Evolutionary conservation across 2,888 invertebrate species (phyloP).

Genomic region (Eilema griseolum): DNA sequence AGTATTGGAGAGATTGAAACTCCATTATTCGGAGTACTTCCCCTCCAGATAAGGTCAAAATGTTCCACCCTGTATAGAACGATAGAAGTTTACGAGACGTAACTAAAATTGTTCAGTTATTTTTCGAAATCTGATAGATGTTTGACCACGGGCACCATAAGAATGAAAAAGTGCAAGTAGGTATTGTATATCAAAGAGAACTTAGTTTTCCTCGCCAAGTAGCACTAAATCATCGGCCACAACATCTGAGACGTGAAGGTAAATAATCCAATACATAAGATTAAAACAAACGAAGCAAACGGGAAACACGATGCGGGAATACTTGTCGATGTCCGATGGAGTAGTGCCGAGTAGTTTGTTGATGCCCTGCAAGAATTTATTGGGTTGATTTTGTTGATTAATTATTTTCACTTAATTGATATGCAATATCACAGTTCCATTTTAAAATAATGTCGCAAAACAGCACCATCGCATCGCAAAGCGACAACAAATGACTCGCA

Average conservation of each 20-base stretch:
- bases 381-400: slow-evolving; percentile 22
- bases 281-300: slow-evolving; percentile 99
- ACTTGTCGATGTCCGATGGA: slow-evolving; percentile 99
- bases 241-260: slow-evolving; percentile 98
- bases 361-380: slow-evolving; percentile 88
- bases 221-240: slow-evolving; percentile 97
- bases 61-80: slow-evolving; percentile 41
- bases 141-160: slow-evolving; percentile 52
- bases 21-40: too few species aligned
- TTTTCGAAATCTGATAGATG: slow-evolving; percentile 49
- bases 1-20: too few species aligned
- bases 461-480: slow-evolving; percentile 11
- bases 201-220: slow-evolving; percentile 89
- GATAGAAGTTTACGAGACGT: slow-evolving; percentile 48
- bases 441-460: slow-evolving; percentile 12
- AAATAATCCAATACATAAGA: slow-evolving; percentile 99
- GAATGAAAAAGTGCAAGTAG: slow-evolving; percentile 41
- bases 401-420: background rate
- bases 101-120: slow-evolving; percentile 48
- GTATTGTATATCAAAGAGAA: slow-evolving; percentile 22
- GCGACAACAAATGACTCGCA: slow-evolving; percentile 11
- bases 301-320: slow-evolving; percentile 99
- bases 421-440: too few species aligned
- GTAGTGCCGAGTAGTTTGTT: slow-evolving; percentile 97
- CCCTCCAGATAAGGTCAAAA: too few species aligned